These are phyloP conservation scores for Garra rufa DNA, from an alignment of 2,113 vertebrate genomes.

Conservation along the genomic window DNA sequence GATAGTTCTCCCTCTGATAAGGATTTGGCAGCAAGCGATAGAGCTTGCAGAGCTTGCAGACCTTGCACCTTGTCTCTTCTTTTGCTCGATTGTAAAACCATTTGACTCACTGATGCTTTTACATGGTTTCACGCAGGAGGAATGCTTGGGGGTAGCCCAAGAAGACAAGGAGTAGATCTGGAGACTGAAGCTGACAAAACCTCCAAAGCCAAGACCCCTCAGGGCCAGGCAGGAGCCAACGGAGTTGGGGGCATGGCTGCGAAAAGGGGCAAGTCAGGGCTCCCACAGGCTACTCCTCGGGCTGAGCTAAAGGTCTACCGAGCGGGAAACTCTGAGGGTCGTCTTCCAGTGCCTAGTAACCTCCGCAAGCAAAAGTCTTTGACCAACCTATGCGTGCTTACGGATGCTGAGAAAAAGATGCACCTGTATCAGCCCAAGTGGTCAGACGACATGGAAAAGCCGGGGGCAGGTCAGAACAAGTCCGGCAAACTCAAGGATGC, in stretches of 20 bases:
- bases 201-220: conserved; percentile 60
- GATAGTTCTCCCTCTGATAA: conserved; percentile 31
- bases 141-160: conserved; percentile 88
- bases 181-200: conserved; percentile 64
- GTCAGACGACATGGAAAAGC: conserved; percentile 84
- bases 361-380: conserved; percentile 93
- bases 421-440: conserved; percentile 88
- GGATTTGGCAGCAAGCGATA: conserved; percentile 19
- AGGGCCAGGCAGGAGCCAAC: conserved; percentile 65
- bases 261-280: conserved; percentile 78
- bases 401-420: conserved; percentile 92
- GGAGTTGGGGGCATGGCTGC: conserved; percentile 78
- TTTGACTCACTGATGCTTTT: conserved; percentile 74
- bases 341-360: conserved; percentile 73
- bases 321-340: conserved; percentile 77
- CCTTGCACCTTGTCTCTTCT: conserved; percentile 43
- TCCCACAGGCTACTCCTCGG: conserved; percentile 72
- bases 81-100: conserved; percentile 46
- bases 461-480: conserved; percentile 69
- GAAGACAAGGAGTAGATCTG: conserved; percentile 58
- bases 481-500: conserved; percentile 66
- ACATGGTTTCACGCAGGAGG: conserved; percentile 84
- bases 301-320: conserved; percentile 89
- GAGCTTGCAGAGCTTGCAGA: conserved; percentile 18
- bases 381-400: conserved; percentile 89